Conservation (phyloP, 1,140 invertebrate species). For the Centruroides vittatus region DNA sequence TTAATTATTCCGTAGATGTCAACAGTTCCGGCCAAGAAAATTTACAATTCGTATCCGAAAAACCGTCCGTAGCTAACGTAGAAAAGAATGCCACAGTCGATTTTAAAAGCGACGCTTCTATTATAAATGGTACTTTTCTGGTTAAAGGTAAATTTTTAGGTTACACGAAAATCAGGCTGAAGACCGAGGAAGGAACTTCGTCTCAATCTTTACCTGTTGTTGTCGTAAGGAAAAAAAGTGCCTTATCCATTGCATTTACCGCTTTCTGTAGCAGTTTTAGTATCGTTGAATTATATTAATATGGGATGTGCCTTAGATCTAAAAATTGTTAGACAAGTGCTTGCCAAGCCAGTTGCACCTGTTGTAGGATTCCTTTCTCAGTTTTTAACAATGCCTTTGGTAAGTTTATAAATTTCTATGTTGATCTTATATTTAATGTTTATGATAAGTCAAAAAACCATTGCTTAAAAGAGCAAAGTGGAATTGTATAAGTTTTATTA, state of each 20-base stretch:
- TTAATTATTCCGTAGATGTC: constrained; percentile 5
- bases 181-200: not conserved
- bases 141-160: constrained; percentile 47
- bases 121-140: constrained; percentile 27
- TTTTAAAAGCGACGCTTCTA: not conserved
- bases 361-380: constrained; percentile 66
- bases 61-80: constrained; percentile 7
- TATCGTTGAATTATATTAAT: constrained; percentile 76
- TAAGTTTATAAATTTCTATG: constrained; percentile 32
- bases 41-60: constrained; percentile 5
- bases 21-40: not conserved
- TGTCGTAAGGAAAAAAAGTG: constrained; percentile 7
- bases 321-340: constrained; percentile 46
- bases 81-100: not conserved
- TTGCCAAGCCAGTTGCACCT: constrained; percentile 66
- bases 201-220: constrained; percentile 7
- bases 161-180: constrained; percentile 24
- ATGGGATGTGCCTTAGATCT: constrained; percentile 84
- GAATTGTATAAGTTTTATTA: no score
- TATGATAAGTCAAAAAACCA: no score
- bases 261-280: constrained; percentile 55
- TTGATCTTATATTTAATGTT: no score
- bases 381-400: constrained; percentile 77
- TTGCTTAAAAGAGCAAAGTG: no score
- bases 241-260: constrained; percentile 8